These are phyloP conservation scores for Erebia aethiops DNA, from an alignment of 2,888 invertebrate species.

Conservation along the genomic window DNA sequence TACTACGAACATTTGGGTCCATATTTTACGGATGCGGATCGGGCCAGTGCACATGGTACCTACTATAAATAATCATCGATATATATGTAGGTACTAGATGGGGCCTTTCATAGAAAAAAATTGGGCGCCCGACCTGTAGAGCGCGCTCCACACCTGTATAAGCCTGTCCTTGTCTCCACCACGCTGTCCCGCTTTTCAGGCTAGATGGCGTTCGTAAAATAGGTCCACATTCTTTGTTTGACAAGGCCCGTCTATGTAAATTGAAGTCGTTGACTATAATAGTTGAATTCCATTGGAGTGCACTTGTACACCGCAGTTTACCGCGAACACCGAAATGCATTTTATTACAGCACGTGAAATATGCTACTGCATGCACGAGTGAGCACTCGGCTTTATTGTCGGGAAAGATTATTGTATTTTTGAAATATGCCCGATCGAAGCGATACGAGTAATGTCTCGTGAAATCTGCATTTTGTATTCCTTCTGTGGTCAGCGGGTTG, in stretches of 20 bases:
- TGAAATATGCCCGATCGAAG: neutral
- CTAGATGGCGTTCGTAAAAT: too few species aligned
- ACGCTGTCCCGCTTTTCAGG: too few species aligned
- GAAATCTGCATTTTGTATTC: neutral
- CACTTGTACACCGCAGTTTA: neutral
- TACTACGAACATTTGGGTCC: too few species aligned
- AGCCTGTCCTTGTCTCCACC: too few species aligned
- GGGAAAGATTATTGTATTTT: neutral
- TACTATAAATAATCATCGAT: too few species aligned
- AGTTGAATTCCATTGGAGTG: neutral
- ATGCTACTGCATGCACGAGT: slow-evolving; percentile 6
- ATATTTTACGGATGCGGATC: too few species aligned
- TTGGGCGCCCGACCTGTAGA: too few species aligned
- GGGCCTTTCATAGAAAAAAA: too few species aligned
- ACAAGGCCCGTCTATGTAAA: too few species aligned
- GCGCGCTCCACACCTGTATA: too few species aligned
- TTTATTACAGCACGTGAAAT: slow-evolving; percentile 15
- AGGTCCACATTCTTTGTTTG: too few species aligned
- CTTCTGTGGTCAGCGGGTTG: neutral
- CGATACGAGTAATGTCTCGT: slow-evolving; percentile 3
- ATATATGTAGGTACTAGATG: too few species aligned
- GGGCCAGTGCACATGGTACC: neutral
- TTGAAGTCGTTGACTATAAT: neutral
- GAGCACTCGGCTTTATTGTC: slow-evolving; percentile 10
- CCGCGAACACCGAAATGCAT: slow-evolving; percentile 2